Evolutionary conservation across 2,888 invertebrate genomes (phyloP), one percentile per base, ranked within the genome.

Genomic region (Cryptus viduatorius): DNA sequence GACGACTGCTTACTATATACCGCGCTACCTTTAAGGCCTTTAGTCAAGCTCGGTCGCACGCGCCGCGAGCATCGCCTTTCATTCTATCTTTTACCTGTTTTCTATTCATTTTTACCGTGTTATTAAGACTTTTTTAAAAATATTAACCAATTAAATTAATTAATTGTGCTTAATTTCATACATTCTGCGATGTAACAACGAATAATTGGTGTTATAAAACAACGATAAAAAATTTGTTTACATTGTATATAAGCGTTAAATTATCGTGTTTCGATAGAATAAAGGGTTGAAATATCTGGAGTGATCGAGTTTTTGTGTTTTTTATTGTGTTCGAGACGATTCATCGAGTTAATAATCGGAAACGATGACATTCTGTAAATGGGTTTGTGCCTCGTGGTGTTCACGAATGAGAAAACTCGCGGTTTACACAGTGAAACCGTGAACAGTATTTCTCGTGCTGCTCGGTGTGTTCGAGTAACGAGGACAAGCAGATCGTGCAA

Each of bases 1-100:
- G 83, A 85, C 75, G 82, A 78, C 79, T 69, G 73, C 85, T 84
- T 85, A 84, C 78, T 84, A 83, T 65, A 83, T 77, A 59, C 83
- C 72, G 73, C 79, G 61, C 81, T 88, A 86, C 86, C 87, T 90
- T 89, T 89, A 90, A 91, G 89, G 91, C 90, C 90, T 91, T 91
- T 91, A 92, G 92, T 92, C 90, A 90, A 89, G 89, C 89, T 88
- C 88, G 85, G 90, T 88, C 90, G 88, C 88, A 90, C 90, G 90
- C 90, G 89, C 89, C 79, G 89, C 85, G 86, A 89, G 86, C 89
- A 87, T 88, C 90, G 86, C 83, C 84, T 77, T 67, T 85, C 87
- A 67, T 72, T 85, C 75, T 46, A 31, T 80, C 83, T 69, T 77
- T 56, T 71, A 48, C 76, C 81, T 79, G 77, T 72, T 84, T 71